Percentiles rank a stretch among this genome's conserved stretches.
Conservation (phyloP, 2,113 vertebrate species). For the Nestor notabilis region DNA sequence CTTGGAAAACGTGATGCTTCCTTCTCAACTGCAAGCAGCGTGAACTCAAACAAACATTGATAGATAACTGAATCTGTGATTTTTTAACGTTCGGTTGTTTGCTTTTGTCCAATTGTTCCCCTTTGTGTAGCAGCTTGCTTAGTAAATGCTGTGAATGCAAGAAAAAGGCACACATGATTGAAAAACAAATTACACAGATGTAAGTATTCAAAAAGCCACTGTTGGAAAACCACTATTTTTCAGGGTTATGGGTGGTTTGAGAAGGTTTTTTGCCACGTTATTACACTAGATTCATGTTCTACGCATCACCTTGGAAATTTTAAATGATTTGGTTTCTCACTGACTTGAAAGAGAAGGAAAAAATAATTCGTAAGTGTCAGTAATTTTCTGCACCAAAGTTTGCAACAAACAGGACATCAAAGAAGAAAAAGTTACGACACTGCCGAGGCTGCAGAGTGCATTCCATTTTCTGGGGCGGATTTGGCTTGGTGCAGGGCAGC, state of each 20-base stretch:
- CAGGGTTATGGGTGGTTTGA: background rate
- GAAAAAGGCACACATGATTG: background rate
- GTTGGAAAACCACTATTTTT: background rate
- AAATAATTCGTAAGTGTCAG: conserved; percentile 29
- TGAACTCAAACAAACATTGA: background rate
- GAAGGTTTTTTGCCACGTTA: background rate
- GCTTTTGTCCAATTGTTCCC: background rate
- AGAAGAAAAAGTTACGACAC: conserved; percentile 53
- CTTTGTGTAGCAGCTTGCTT: background rate
- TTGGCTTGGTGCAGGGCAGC: conserved; percentile 91
- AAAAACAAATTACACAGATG: background rate
- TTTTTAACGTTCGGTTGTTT: background rate
- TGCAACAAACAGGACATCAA: conserved; percentile 36
- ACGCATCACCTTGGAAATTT: conserved; percentile 24
- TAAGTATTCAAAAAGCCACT: conserved; percentile 26
- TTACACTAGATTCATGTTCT: conserved; percentile 1
- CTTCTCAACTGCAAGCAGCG: background rate
- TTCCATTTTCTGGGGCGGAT: conserved; percentile 78
- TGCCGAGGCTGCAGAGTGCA: conserved; percentile 61
- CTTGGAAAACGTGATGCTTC: background rate
- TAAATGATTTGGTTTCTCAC: conserved; percentile 33
- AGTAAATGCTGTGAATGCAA: background rate
- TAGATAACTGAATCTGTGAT: background rate
- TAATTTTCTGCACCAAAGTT: conserved; percentile 33
- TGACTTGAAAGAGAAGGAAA: conserved; percentile 35